phyloP scores from a whole-genome alignment of 2,113 vertebrate genomes.

The Ceyx margarethae region DNA sequence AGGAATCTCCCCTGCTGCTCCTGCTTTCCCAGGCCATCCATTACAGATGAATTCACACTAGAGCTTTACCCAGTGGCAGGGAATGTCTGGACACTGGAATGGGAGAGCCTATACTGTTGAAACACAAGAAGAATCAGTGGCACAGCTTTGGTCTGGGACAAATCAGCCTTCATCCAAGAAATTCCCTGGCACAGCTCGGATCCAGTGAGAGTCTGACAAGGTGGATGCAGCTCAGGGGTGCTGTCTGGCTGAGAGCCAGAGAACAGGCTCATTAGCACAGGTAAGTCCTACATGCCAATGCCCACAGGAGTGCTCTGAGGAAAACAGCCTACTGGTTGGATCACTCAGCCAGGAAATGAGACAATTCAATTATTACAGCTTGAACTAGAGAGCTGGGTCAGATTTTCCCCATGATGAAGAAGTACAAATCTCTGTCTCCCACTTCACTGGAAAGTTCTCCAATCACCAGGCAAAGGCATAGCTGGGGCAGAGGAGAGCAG shows the following conservation, averaged over 20 bases:
- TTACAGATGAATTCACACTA: neutral
- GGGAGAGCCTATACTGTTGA: neutral
- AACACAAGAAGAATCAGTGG: neutral
- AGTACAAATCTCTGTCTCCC: neutral
- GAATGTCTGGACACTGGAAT: neutral
- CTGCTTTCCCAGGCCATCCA: neutral
- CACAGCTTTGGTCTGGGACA: neutral
- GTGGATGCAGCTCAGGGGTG: accelerated
- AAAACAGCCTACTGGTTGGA: neutral
- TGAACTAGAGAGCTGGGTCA: neutral
- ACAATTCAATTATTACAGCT: neutral
- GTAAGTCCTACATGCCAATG: neutral
- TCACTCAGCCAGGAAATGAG: neutral
- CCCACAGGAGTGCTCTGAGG: neutral
- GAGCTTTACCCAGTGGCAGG: neutral
- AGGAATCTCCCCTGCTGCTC: neutral
- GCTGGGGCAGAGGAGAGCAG: neutral
- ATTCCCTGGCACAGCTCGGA: accelerated
- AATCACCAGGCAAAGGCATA: neutral
- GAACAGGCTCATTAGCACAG: neutral
- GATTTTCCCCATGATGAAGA: neutral
- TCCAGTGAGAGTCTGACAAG: accelerated
- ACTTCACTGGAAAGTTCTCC: neutral
- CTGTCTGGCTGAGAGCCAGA: neutral
- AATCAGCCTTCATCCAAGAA: neutral